Percentiles rank a stretch among this genome's conserved stretches.
phyloP scores from a whole-genome alignment of 2,113 vertebrate species.

The Patagioenas fasciata region DNA sequence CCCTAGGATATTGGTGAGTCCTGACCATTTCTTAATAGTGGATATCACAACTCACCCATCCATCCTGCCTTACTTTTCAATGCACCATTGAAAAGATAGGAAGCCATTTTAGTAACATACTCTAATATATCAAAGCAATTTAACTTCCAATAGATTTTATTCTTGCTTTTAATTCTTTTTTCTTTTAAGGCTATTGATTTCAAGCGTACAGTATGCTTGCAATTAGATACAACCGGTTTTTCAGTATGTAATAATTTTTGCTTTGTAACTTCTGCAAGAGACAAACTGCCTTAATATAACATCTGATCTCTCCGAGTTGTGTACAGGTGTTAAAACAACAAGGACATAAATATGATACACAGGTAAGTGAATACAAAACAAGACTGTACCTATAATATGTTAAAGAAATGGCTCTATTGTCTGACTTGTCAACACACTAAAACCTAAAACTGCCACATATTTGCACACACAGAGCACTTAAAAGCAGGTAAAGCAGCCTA shows the following conservation, averaged over 20 bases:
- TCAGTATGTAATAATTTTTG: conserved; percentile 45
- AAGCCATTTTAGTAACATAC: conserved; percentile 26
- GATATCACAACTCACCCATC: conserved; percentile 25
- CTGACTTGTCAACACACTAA: neutral
- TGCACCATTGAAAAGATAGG: conserved; percentile 24
- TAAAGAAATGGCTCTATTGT: neutral
- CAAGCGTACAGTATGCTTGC: conserved; percentile 20
- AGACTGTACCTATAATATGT: neutral
- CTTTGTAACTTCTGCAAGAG: conserved; percentile 30
- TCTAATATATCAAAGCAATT: conserved; percentile 42
- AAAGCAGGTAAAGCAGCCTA: neutral
- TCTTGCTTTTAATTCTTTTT: conserved; percentile 53
- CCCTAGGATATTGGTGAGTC: neutral
- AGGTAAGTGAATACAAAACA: neutral
- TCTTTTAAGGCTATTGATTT: conserved; percentile 59
- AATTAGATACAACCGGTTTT: conserved; percentile 43
- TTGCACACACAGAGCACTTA: neutral
- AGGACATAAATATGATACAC: conserved; percentile 29
- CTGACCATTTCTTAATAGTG: conserved; percentile 30
- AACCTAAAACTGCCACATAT: neutral
- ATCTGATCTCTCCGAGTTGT: neutral
- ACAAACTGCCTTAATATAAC: conserved; percentile 48
- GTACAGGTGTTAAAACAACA: conserved; percentile 36
- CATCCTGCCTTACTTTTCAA: neutral
- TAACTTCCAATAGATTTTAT: conserved; percentile 54